Base-by-base conservation (phyloP, 2,888 invertebrate genomes). In the Drosophila quinaria region DNA sequence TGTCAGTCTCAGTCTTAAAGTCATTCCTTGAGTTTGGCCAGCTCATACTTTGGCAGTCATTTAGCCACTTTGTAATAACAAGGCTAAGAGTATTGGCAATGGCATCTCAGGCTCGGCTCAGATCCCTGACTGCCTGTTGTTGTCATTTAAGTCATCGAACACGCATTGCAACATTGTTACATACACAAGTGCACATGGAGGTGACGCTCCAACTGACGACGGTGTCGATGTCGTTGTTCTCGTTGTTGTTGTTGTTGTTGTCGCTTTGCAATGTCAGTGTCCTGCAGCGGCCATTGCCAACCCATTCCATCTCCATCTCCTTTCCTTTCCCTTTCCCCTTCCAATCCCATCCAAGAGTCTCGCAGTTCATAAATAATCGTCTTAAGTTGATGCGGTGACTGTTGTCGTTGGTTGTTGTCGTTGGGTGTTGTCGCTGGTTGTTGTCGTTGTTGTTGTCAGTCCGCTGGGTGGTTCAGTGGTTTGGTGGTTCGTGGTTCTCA, bases 91-190 rank as follows among this genome's bases (percentile, higher is more conserved):
- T 83, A 83, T 86, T 47, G 29, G 29, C 29, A 5, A 29, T 5
- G 25, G 35, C 59, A 54, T 67, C 47, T 47, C 47, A 59, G 60
- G 47, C 67, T 61, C 49, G 4, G 19, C 33, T 37, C 39, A 22
- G 22, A 47, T 54, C 42, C 29, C 70, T 64, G 64, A 35, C 55
- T 63, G 47, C 47, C 6, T 0, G 6, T 1, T 5, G 50, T 72
- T 90, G 89, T 90, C 89, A 89, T 82, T 88, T 89, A 80, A 87
- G 87, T 91, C 87, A 90, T 91, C 90, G 91, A 91, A 91, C 91
- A 91, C 86, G 91, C 91, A 90, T 91, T 91, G 91, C 90, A 81
- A 91, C 91, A 91, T 81, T 90, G 81, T 77, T 10, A 37, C n/a
- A 46, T 25, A 47, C 29, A 29, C 10, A 50, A 19, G 6, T 46